A percentile compares a stretch with the other conserved stretches of the same genome.
phyloP scores from a whole-genome alignment of 2,113 vertebrate species.

The Microtus ochrogaster region DNA sequence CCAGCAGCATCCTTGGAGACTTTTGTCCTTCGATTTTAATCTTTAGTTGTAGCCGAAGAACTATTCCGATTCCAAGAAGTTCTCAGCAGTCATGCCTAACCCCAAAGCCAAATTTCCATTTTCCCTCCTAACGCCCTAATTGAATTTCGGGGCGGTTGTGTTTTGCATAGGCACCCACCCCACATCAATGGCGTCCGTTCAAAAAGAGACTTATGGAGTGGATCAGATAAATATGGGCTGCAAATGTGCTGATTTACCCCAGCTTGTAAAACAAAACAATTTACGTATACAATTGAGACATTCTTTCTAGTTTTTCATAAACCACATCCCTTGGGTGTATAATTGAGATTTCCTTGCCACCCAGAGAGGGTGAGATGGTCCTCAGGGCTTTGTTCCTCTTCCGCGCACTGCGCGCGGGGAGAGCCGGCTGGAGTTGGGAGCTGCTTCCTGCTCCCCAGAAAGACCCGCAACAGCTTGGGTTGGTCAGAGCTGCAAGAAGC shows the following conservation, averaged over 20 bases:
- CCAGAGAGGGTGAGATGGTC: conserved; percentile 82
- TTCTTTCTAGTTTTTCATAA: conserved; percentile 85
- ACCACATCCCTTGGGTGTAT: conserved; percentile 89
- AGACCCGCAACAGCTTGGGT: conserved; percentile 84
- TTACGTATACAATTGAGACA: conserved; percentile 89
- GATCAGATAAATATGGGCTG: conserved; percentile 87
- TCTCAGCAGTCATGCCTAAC: conserved; percentile 68
- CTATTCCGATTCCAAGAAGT: conserved; percentile 71
- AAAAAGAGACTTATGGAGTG: conserved; percentile 78
- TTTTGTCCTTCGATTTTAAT: conserved; percentile 53
- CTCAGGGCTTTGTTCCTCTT: conserved; percentile 84
- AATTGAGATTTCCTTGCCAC: conserved; percentile 88
- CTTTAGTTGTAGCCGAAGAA: conserved; percentile 63
- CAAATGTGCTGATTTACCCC: conserved; percentile 88
- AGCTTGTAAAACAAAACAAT: conserved; percentile 89
- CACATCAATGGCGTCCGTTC: conserved; percentile 84
- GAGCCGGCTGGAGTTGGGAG: conserved; percentile 85
- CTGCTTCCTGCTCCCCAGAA: conserved; percentile 71
- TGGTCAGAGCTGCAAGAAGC: conserved; percentile 39
- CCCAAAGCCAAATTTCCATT: conserved; percentile 82
- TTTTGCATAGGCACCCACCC: conserved; percentile 81
- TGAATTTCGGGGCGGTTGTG: conserved; percentile 83
- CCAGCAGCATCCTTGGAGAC: conserved; percentile 36
- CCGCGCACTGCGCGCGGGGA: conserved; percentile 60
- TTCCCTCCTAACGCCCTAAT: conserved; percentile 80